Percentiles rank a stretch among this genome's conserved stretches.
Conservation (phyloP, 35 echinoderm and acorn worm genomes). For the Hemicentrotus pulcherrimus region DNA sequence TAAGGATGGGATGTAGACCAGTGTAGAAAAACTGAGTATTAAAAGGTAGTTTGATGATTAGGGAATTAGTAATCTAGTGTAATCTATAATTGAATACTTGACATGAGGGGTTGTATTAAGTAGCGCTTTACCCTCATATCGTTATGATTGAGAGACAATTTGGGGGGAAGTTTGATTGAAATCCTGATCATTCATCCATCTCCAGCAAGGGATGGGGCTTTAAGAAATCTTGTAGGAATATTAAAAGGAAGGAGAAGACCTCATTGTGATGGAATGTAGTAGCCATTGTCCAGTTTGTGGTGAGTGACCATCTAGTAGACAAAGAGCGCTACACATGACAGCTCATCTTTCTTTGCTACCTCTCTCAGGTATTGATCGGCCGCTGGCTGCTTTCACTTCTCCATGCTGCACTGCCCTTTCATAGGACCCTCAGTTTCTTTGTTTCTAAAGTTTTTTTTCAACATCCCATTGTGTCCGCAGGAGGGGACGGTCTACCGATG, state of each 20-base stretch:
- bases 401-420: slow-evolving; percentile 17
- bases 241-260: slow-evolving; percentile 49
- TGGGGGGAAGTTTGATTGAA: neutral
- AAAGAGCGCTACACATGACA: slow-evolving; percentile 46
- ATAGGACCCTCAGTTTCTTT: neutral
- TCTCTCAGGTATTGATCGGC: slow-evolving; percentile 20
- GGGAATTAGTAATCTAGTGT: neutral
- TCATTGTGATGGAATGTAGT: slow-evolving; percentile 51
- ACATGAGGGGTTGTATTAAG: neutral
- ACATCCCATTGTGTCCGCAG: neutral
- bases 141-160: too few relatives aligned
- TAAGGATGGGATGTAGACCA: neutral
- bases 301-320: slow-evolving; percentile 43
- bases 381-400: slow-evolving; percentile 8
- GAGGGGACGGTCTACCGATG: slow-evolving; percentile 13
- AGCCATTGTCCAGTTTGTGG: slow-evolving; percentile 25
- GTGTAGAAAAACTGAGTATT: neutral
- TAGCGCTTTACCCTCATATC: too few relatives aligned
- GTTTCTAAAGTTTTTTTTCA: slow-evolving; percentile 44
- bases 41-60: neutral
- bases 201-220: neutral
- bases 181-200: slow-evolving; percentile 28
- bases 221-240: neutral
- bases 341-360: neutral
- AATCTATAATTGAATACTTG: neutral